Evolutionary conservation across 2,113 vertebrate species (phyloP), one percentile per base, ranked within the genome.

Genomic region (Picathartes gymnocephalus): DNA sequence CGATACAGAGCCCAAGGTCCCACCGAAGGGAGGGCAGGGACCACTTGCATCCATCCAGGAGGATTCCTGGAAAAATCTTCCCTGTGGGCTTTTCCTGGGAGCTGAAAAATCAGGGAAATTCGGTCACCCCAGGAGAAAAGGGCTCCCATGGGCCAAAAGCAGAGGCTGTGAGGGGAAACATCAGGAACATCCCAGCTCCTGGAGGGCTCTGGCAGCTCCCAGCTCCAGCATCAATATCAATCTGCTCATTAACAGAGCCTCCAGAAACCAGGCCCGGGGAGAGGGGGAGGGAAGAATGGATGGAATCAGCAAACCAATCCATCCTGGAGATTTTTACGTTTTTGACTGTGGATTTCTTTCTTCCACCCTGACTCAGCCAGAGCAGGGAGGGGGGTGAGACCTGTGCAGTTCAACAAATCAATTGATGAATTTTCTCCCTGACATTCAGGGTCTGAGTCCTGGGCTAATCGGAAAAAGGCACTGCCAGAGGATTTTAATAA

Each of bases 401-500:
- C 20, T 4, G 13, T 56, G 69, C 57, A 33, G 79, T 68, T 76
- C n/a, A 69, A 61, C 42, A 94, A 93, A 81, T 72, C 71, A 69
- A 24, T 44, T 86, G 90, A 93, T 62, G 61, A 74, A 89, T 92
- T 86, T 92, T 62, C 86, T 91, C 70, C 25, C 4, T 93, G 97
- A 90, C 92, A 60, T 81, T 93, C 90, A 56, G 40, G 82, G 81
- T 40, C 42, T 66, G 87, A 93, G 73, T 94, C 86, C 54, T 39
- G 51, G 15, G 58, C 81, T 57, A 61, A 89, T 92, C 23, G 2
- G 85, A 86, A 86, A 92, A 90, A 90, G 27, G 42, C 86, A 54
- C 74, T 50, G 56, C 72, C 31, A 56, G 78, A 62, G 82, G 94
- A 80, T 97, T 96, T 96, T 96, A 88, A 93, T 88, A 94, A 97